Base-by-base conservation (phyloP, 2,888 invertebrate species). In the Tromatobia lineatoria region DNA sequence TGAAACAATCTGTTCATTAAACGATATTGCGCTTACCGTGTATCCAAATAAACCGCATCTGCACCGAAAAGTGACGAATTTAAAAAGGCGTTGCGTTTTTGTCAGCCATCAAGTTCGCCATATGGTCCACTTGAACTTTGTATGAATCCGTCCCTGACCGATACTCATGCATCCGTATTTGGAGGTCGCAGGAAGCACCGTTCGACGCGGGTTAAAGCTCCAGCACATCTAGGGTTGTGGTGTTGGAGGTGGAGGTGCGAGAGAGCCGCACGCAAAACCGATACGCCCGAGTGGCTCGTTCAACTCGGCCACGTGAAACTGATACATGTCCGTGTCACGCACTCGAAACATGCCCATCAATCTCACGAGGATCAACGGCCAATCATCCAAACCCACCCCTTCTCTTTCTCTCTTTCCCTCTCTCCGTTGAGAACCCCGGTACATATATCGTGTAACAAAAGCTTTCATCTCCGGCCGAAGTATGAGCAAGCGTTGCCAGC, bases 281-380 rank as follows among this genome's bases (percentile, higher is more conserved):
- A 80, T 76, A 80, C 66, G 59, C 79, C 52, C 80, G 80, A 84
- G 80, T 80, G 77, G 83, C 80, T 78, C 80, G 80, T 84, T 84
- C 61, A 61, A 84, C 83, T 84, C 80, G 83, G 74, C 80, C 83
- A 84, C 80, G 80, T 84, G 83, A 84, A 84, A 80, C 83, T 84
- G 77, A 84, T 83, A 84, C 80, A 84, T 69, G 80, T 77, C 74
- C 74, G 77, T 80, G 77, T 80, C 83, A 80, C 80, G 83, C 78
- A 78, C 69, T 84, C 74, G 74, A 81, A 84, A 84, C 81, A 84
- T 81, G 74, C 74, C 57, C 70, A 84, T 84, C 81, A 84, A 84
- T 81, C 81, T 81, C 78, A 84, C 84, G 84, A 84, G 84, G 84
- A 81, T 84, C 84, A 81, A 84, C 78, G 81, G 78, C 81, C 78